Percentiles rank a stretch among this genome's conserved stretches.
These are phyloP conservation scores for Athrips mouffetella DNA, from an alignment of 2,888 invertebrate species.

Conservation along the genomic window DNA sequence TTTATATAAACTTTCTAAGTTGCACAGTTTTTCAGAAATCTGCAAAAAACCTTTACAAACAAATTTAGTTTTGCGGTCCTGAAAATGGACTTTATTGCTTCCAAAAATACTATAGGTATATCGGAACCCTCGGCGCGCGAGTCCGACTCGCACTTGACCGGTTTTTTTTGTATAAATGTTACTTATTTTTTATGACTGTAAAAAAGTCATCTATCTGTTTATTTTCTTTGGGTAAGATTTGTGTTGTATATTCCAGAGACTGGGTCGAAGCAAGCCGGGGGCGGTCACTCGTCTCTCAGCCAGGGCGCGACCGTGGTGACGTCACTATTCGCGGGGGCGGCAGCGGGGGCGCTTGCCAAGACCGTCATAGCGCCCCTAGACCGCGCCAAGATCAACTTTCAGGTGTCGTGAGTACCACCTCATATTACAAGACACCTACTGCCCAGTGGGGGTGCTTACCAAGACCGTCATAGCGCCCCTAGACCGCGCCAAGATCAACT, in stretches of 20 bases:
- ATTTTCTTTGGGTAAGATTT: too few relatives aligned
- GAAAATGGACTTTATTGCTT: too few relatives aligned
- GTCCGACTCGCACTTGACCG: not conserved
- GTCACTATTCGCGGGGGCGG: constrained; percentile 93
- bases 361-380: constrained; percentile 98
- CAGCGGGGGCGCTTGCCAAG: constrained; percentile 97
- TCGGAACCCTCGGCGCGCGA: not conserved
- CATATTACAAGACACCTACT: too few relatives aligned
- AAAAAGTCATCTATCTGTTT: not conserved
- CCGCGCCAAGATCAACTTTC: constrained; percentile 98
- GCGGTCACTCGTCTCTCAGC: constrained; percentile 30
- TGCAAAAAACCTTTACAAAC: too few relatives aligned
- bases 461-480: constrained; percentile 98
- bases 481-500: constrained; percentile 98
- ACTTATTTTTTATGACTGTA: not conserved
- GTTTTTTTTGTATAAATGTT: not conserved
- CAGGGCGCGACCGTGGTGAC: constrained; percentile 82
- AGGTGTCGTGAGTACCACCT: constrained; percentile 81
- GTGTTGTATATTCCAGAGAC: too few relatives aligned
- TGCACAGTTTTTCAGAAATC: too few relatives aligned
- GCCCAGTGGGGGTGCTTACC: constrained; percentile 93
- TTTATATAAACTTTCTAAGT: too few relatives aligned
- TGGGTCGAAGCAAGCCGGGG: not conserved
- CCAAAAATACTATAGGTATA: too few relatives aligned
- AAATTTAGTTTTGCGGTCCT: too few relatives aligned